These are phyloP conservation scores for Penaeus japonicus DNA, from an alignment of 1,140 invertebrate species.

Conservation along the genomic window DNA sequence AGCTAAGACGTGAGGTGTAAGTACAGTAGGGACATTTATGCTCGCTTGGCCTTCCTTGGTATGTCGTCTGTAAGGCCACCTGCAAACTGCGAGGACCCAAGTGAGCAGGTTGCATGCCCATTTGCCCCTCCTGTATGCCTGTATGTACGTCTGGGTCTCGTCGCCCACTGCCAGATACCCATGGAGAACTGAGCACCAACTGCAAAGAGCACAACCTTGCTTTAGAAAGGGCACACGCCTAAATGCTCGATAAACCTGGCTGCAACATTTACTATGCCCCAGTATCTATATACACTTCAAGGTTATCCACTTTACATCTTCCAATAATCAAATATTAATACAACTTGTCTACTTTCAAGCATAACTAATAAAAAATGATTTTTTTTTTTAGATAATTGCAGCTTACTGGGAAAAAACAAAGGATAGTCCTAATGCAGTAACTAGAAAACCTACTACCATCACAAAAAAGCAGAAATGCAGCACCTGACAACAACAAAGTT, in stretches of 20 bases:
- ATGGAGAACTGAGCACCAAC: conserved; percentile 43
- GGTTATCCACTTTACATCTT: too few relatives aligned
- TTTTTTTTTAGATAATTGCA: too few relatives aligned
- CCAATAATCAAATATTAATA: too few relatives aligned
- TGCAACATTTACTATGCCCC: too few relatives aligned
- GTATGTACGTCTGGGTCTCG: conserved; percentile 21
- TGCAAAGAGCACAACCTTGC: conserved; percentile 52
- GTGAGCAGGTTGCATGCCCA: conserved; percentile 1
- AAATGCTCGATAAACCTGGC: not conserved
- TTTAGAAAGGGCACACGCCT: conserved; percentile 35
- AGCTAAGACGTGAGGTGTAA: conserved; percentile 40
- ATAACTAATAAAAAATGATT: too few relatives aligned
- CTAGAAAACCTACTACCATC: not conserved
- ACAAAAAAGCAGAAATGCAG: too few relatives aligned
- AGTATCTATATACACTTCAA: too few relatives aligned
- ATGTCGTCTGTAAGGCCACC: not conserved
- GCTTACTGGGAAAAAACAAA: not conserved
- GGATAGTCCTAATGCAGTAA: not conserved
- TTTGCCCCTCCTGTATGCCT: conserved; percentile 25
- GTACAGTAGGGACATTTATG: conserved; percentile 45
- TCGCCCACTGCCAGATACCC: conserved; percentile 44
- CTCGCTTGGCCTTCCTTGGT: not conserved
- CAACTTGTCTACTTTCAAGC: too few relatives aligned
- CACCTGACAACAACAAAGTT: too few relatives aligned
- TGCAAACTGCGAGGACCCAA: conserved; percentile 11